Percentiles rank a stretch among this genome's conserved stretches.
These are phyloP conservation scores for Listronotus bonariensis DNA, from an alignment of 1,140 invertebrate genomes.

Conservation along the genomic window DNA sequence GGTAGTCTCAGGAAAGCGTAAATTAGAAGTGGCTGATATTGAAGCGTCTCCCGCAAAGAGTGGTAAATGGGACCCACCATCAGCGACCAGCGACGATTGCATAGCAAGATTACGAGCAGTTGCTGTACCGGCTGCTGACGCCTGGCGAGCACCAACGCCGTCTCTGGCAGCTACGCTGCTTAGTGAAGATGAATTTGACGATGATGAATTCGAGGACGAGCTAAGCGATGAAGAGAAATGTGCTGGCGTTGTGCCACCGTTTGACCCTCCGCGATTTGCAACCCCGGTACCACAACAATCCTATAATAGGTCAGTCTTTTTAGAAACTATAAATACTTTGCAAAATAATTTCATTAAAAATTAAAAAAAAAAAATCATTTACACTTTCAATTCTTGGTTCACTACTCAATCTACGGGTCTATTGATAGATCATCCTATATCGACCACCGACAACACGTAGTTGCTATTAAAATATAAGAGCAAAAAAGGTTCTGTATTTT, in stretches of 20 bases:
- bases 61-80: constrained; percentile 57
- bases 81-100: constrained; percentile 54
- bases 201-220: constrained; percentile 63
- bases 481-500: too few relatives aligned
- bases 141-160: constrained; percentile 58
- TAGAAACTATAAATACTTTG: not conserved
- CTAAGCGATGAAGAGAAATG: constrained; percentile 56
- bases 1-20: constrained; percentile 70
- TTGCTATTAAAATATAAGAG: too few relatives aligned
- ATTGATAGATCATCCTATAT: too few relatives aligned
- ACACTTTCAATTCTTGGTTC: too few relatives aligned
- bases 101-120: constrained; percentile 61
- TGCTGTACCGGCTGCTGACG: constrained; percentile 57
- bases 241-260: constrained; percentile 32
- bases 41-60: constrained; percentile 54
- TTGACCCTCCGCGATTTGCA: constrained; percentile 48
- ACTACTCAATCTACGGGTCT: too few relatives aligned
- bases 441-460: too few relatives aligned
- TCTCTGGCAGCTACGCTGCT: constrained; percentile 59
- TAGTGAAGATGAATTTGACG: constrained; percentile 59
- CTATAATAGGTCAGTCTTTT: constrained; percentile 33
- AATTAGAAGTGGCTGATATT: constrained; percentile 51
- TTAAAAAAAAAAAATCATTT: too few relatives aligned
- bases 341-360: too few relatives aligned
- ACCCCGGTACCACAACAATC: constrained; percentile 35